A percentile compares a stretch with the other conserved stretches of the same genome.
phyloP scores from a whole-genome alignment of 2,888 invertebrate species.

The Drepanosiphum platanoidis region DNA sequence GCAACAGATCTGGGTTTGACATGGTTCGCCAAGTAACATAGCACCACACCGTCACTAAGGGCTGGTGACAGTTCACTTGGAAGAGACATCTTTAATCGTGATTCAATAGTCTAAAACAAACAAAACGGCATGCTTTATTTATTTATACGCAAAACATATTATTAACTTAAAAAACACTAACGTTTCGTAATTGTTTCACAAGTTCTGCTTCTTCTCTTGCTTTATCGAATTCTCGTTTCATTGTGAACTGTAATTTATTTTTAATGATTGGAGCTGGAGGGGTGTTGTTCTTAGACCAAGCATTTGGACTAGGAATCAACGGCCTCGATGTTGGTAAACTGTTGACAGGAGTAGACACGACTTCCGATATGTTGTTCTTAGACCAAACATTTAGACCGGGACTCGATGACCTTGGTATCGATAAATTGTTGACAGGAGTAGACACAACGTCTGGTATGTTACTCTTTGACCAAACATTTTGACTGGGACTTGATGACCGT shows the following conservation, averaged over 20 bases:
- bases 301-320: slow-evolving; percentile 9
- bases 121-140: too few species aligned
- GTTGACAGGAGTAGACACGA: slow-evolving; percentile 20
- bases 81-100: slow-evolving; percentile 86
- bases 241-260: slow-evolving; percentile 88
- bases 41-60: slow-evolving; percentile 89
- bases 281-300: slow-evolving; percentile 67
- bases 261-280: slow-evolving; percentile 70
- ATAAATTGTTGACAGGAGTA: slow-evolving; percentile 18
- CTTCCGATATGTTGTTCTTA: slow-evolving; percentile 57
- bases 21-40: slow-evolving; percentile 94
- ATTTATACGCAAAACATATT: neutral
- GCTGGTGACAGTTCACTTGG: slow-evolving; percentile 87
- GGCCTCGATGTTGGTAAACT: slow-evolving; percentile 15
- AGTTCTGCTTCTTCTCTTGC: slow-evolving; percentile 89
- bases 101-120: slow-evolving; percentile 82
- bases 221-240: slow-evolving; percentile 90
- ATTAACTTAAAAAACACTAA: slow-evolving; percentile 68
- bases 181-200: slow-evolving; percentile 83
- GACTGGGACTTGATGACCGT: neutral
- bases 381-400: slow-evolving; percentile 22
- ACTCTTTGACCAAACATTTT: slow-evolving; percentile 32
- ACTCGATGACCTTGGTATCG: slow-evolving; percentile 10
- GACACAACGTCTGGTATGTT: slow-evolving; percentile 70
- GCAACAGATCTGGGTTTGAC: slow-evolving; percentile 90